Evolutionary conservation across 2,888 invertebrate genomes (phyloP).

Genomic region (Gandaritis pyraliata): DNA sequence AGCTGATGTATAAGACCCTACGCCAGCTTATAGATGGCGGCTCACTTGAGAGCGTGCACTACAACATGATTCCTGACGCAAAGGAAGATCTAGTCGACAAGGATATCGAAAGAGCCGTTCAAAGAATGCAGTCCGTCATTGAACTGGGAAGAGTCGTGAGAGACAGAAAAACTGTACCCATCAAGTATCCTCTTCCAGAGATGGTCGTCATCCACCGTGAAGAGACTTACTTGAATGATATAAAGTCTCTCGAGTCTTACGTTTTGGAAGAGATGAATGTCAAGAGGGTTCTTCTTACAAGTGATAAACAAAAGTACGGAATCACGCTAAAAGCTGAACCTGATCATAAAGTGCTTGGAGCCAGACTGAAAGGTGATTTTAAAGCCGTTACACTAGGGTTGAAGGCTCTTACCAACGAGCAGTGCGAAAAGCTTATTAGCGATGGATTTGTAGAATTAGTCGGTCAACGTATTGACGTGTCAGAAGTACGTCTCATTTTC

Average conservation of each 20-base stretch:
- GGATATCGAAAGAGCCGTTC: conserved; percentile 94
- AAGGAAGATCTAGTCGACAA: conserved; percentile 89
- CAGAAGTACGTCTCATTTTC: conserved; percentile 93
- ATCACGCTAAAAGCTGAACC: conserved; percentile 96
- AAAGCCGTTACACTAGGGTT: conserved; percentile 93
- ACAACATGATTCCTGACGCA: conserved; percentile 93
- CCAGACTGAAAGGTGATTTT: conserved; percentile 94
- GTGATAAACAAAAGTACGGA: conserved; percentile 96
- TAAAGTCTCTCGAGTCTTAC: conserved; percentile 91
- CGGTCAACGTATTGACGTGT: conserved; percentile 90
- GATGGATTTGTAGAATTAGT: conserved; percentile 89
- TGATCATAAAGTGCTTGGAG: conserved; percentile 96
- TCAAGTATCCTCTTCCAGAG: conserved; percentile 98
- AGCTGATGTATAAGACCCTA: conserved; percentile 96
- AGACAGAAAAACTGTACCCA: conserved; percentile 96
- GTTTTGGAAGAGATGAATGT: conserved; percentile 97
- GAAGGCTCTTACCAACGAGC: conserved; percentile 89
- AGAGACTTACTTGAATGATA: conserved; percentile 89
- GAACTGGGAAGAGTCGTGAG: conserved; percentile 96
- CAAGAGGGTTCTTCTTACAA: conserved; percentile 91
- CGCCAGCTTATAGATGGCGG: conserved; percentile 85
- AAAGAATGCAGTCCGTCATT: conserved; percentile 97
- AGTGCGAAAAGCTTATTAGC: conserved; percentile 90
- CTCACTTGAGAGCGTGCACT: conserved; percentile 93
- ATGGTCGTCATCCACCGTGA: conserved; percentile 97